A percentile compares a stretch with the other conserved stretches of the same genome.
These are phyloP conservation scores for Clinocottus analis DNA, from an alignment of 2,113 vertebrate species.

Conservation along the genomic window DNA sequence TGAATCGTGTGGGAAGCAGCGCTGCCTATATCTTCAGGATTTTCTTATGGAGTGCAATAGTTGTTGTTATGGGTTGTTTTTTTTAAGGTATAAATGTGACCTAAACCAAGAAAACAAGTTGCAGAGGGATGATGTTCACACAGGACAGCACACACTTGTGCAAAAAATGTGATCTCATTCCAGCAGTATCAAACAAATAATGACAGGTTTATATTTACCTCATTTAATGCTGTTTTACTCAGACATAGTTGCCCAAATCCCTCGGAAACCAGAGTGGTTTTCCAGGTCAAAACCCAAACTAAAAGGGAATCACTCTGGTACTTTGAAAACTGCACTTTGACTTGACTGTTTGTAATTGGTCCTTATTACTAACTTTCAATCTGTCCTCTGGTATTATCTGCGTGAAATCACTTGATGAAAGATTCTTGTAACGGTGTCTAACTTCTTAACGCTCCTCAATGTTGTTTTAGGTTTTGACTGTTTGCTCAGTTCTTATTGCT, in stretches of 20 bases:
- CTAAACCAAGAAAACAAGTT: slow-evolving; percentile 16
- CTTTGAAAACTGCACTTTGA: slow-evolving; percentile 58
- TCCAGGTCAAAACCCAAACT: slow-evolving; percentile 12
- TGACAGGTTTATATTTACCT: slow-evolving; percentile 14
- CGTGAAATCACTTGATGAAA: slow-evolving; percentile 41
- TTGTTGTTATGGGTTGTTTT: slow-evolving; percentile 29
- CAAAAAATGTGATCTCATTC: slow-evolving; percentile 5
- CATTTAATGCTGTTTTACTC: slow-evolving; percentile 28
- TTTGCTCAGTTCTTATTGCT: slow-evolving; percentile 38
- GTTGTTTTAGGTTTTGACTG: slow-evolving; percentile 41
- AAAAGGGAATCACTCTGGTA: slow-evolving; percentile 54
- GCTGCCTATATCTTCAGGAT: slow-evolving; percentile 39
- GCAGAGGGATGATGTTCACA: not conserved
- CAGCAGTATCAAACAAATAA: not conserved
- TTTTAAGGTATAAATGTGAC: slow-evolving; percentile 52
- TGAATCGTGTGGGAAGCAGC: slow-evolving; percentile 27
- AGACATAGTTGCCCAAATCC: not conserved
- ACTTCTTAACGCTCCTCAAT: slow-evolving; percentile 28
- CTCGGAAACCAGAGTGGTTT: slow-evolving; percentile 1
- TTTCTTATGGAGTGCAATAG: slow-evolving; percentile 62
- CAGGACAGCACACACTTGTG: not conserved
- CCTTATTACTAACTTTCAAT: slow-evolving; percentile 22
- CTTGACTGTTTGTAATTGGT: slow-evolving; percentile 34
- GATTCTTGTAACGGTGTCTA: slow-evolving; percentile 23
- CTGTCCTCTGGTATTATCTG: slow-evolving; percentile 38